A percentile compares a stretch with the other conserved stretches of the same genome.
Evolutionary conservation across 64 coral and sea anemone genomes (phyloP).

Genomic region (Dendrophyllia cribrosa): DNA sequence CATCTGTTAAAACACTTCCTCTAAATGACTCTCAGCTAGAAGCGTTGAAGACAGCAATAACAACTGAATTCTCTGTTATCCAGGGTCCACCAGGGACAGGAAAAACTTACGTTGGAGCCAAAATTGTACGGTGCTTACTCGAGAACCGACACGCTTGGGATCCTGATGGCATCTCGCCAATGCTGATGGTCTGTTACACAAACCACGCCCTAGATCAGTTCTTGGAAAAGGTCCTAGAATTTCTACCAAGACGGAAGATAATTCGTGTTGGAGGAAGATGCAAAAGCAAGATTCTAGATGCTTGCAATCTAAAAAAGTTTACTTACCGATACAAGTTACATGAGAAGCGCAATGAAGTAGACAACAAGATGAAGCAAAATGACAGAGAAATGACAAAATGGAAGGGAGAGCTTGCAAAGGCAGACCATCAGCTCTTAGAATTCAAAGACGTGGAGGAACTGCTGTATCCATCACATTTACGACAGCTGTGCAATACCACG

Average conservation of each 20-base stretch:
- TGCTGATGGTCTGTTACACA: conserved; percentile 90
- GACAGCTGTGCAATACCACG: background rate
- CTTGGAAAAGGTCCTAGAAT: conserved; percentile 53
- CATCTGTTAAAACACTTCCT: conserved; percentile 24
- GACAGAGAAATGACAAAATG: background rate
- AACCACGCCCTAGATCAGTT: conserved; percentile 96
- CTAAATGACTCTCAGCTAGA: conserved; percentile 79
- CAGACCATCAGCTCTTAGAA: background rate
- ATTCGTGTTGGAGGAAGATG: conserved; percentile 52
- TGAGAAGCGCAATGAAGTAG: background rate
- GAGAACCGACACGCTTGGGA: conserved; percentile 68
- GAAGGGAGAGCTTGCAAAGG: background rate
- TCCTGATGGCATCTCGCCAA: conserved; percentile 36
- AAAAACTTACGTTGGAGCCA: conserved; percentile 87
- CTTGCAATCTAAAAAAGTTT: conserved; percentile 41
- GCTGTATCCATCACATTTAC: background rate
- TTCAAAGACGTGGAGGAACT: background rate
- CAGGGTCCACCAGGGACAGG: conserved; percentile 94
- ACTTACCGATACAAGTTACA: background rate
- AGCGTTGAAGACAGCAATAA: conserved; percentile 79
- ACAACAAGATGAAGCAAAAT: background rate
- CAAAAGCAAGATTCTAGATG: conserved; percentile 39
- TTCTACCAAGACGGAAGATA: background rate
- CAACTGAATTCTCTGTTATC: conserved; percentile 88
- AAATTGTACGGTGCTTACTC: conserved; percentile 69